Percentiles rank a stretch among this genome's conserved stretches.
Conservation (phyloP, 2,888 invertebrate species). For the Synergus gifuensis region DNA sequence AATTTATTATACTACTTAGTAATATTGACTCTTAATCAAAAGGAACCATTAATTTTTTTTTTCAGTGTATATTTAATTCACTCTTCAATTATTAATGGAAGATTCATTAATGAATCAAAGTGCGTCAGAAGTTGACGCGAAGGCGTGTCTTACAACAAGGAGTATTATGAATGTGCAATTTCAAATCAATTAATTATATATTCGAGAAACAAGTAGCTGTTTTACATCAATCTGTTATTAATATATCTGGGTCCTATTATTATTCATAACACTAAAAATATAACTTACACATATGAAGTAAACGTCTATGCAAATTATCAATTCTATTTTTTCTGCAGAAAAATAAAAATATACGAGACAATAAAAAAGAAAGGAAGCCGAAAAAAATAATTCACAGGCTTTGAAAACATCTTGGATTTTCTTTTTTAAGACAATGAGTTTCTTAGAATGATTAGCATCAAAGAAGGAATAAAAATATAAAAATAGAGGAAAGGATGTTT, state of each 20-base stretch:
- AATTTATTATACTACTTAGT: neutral
- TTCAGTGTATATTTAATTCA: no score
- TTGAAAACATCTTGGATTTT: neutral
- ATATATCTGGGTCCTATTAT: neutral
- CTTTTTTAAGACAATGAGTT: neutral
- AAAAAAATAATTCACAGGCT: neutral
- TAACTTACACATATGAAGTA: neutral
- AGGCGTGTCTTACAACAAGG: constrained; percentile 9
- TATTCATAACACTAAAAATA: neutral
- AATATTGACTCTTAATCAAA: neutral
- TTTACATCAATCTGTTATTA: constrained; percentile 6
- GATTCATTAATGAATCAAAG: neutral
- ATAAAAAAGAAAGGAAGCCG: neutral
- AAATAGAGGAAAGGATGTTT: neutral
- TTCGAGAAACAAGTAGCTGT: constrained; percentile 10
- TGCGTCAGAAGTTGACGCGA: constrained; percentile 5
- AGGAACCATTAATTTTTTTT: no score
- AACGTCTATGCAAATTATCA: neutral
- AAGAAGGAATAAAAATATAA: neutral
- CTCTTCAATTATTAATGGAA: neutral
- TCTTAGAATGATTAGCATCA: neutral
- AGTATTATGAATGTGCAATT: constrained; percentile 8
- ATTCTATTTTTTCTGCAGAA: neutral
- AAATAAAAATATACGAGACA: neutral
- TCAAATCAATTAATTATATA: constrained; percentile 9